Conservation (phyloP, 2,888 invertebrate species). For the Chrysotoxum bicinctum region DNA sequence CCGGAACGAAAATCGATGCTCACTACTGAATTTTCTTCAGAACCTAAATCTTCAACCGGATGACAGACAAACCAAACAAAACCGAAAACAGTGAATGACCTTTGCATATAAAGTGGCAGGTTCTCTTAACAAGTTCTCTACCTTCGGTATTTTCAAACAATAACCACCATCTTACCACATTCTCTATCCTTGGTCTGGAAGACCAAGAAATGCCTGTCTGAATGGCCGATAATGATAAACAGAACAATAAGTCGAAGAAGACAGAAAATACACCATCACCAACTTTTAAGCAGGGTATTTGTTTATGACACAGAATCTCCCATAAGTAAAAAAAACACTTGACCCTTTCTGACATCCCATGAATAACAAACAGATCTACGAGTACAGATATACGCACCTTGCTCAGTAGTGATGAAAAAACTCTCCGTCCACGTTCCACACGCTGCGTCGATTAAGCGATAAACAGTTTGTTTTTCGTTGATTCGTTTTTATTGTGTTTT, state of each 20-base stretch:
- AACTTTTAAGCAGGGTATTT: neutral
- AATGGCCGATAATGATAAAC: constrained; percentile 43
- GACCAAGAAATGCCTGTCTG: constrained; percentile 24
- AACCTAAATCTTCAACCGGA: neutral
- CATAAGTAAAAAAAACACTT: neutral
- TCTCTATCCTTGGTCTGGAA: neutral
- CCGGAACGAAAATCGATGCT: constrained; percentile 14
- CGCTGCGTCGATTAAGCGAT: constrained; percentile 53
- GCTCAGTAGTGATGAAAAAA: constrained; percentile 21
- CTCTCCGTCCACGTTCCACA: constrained; percentile 45
- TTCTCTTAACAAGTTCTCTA: neutral
- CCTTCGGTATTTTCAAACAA: constrained; percentile 35
- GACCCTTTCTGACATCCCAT: constrained; percentile 26
- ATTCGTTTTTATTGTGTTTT: constrained; percentile 23
- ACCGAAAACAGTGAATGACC: constrained; percentile 57
- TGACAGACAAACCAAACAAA: constrained; percentile 33
- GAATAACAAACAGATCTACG: constrained; percentile 29
- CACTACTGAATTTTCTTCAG: constrained; percentile 7
- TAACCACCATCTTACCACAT: constrained; percentile 34
- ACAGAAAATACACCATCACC: constrained; percentile 8
- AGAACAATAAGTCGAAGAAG: constrained; percentile 14
- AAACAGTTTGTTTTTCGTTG: constrained; percentile 38
- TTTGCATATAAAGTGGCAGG: constrained; percentile 3
- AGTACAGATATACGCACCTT: constrained; percentile 60
- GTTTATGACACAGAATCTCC: constrained; percentile 12